phyloP scores from a whole-genome alignment of 2,888 invertebrate genomes.

The Leptopterna dolabrata region DNA sequence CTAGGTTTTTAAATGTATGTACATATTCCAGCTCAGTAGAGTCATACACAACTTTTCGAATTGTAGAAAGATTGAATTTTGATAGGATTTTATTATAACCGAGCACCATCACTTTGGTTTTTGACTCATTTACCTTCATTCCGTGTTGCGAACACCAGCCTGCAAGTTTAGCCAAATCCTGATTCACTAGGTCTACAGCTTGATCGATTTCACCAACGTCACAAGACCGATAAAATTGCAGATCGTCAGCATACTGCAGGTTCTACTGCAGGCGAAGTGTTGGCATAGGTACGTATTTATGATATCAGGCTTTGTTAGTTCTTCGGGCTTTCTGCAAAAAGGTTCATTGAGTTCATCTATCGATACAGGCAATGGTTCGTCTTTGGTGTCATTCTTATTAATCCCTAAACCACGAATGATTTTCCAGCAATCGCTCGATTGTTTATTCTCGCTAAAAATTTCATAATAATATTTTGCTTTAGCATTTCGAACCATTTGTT shows the following conservation, averaged over 20 bases:
- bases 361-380: too few species aligned
- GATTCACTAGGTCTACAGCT: neutral
- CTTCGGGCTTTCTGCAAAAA: too few species aligned
- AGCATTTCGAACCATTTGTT: neutral
- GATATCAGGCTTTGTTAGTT: too few species aligned
- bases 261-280: too few species aligned
- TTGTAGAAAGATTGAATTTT: neutral
- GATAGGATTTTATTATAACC: neutral
- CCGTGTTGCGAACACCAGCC: neutral
- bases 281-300: too few species aligned
- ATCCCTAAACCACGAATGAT: neutral
- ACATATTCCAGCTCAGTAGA: neutral
- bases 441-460: neutral
- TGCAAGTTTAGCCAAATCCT: neutral
- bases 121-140: too few species aligned
- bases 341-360: too few species aligned
- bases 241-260: too few species aligned
- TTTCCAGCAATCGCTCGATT: neutral
- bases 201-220: neutral
- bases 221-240: too few species aligned
- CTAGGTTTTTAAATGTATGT: neutral
- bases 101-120: conserved; percentile 10
- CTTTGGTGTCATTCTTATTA: neutral
- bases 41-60: neutral
- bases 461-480: too few species aligned